Evolutionary conservation across 2,113 vertebrate genomes (phyloP), one percentile per base, ranked within the genome.

Genomic region (Tragelaphus imberbis): DNA sequence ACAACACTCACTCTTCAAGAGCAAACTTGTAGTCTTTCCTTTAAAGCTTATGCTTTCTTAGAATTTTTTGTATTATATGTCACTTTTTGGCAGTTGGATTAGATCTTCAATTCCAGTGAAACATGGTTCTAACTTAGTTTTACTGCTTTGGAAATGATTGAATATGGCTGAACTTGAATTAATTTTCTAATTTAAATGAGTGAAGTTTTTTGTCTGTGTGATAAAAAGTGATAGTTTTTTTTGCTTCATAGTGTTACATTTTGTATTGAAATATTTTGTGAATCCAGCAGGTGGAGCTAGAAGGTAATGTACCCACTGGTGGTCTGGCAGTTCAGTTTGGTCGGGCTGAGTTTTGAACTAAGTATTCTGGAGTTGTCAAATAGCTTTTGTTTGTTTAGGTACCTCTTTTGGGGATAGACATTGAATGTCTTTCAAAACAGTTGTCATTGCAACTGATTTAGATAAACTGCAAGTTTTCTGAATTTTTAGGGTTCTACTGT

Each of bases 231-330:
- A 7, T 81, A 53, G 58, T 89, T 23, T 61, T 17, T n/a, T 68
- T 65, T 61, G 21, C 30, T 55, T 88, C 13, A 6, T 65, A 65
- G 49, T 61, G 12, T 59, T 68, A 5, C 51, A 3, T 89, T 15
- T 81, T 77, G 30, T 77, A 44, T 63, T 90, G 84, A 88, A 88
- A 53, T 96, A 59, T 88, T 97, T 86, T 88, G 2, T 91, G 13
- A 89, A 63, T 3, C 99, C 99, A 98, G 98, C 98, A 99, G 99
- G 90, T 98, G 99, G 99, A 77, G 91, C 97, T 98, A 98, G 97
- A 98, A 96, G 1, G 95, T 96, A 98, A 97, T 56, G 75, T 87
- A 91, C 84, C 25, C 17, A 33, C 0, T 63, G 49, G 61, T 16
- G 30, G 36, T 25, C 65, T 33, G 49, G 58, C 51, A 92, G 1